Conservation (phyloP, 1,140 invertebrate genomes). For the Saccostrea glomerata region DNA sequence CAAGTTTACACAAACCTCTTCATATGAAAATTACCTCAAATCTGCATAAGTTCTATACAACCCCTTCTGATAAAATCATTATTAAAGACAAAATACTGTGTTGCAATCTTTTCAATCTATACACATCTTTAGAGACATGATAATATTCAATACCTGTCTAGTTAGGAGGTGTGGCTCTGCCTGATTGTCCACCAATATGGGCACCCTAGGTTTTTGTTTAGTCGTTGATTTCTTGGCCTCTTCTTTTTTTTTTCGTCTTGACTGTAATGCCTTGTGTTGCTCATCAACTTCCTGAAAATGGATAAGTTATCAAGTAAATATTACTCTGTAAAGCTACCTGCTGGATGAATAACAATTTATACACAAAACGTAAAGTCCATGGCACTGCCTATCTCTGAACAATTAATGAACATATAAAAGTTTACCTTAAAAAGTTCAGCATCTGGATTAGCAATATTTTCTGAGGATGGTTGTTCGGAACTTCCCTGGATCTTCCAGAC, state of each 20-base stretch:
- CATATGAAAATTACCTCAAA: too few relatives aligned
- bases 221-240: background rate
- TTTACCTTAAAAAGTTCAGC: slow-evolving; percentile 46
- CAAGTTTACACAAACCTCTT: too few relatives aligned
- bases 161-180: background rate
- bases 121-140: too few relatives aligned
- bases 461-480: background rate
- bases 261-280: slow-evolving; percentile 7
- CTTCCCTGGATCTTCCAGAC: background rate
- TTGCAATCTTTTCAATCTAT: too few relatives aligned
- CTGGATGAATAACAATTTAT: background rate
- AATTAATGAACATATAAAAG: background rate
- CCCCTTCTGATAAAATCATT: too few relatives aligned
- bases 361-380: background rate
- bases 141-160: background rate
- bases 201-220: background rate
- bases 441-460: background rate
- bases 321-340: background rate
- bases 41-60: too few relatives aligned
- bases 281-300: background rate
- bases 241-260: background rate
- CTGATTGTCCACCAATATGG: background rate
- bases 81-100: too few relatives aligned
- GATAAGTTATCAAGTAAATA: background rate
- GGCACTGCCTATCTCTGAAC: background rate